Base-by-base conservation (phyloP, 2,113 vertebrate genomes). In the Scatophagus argus region DNA sequence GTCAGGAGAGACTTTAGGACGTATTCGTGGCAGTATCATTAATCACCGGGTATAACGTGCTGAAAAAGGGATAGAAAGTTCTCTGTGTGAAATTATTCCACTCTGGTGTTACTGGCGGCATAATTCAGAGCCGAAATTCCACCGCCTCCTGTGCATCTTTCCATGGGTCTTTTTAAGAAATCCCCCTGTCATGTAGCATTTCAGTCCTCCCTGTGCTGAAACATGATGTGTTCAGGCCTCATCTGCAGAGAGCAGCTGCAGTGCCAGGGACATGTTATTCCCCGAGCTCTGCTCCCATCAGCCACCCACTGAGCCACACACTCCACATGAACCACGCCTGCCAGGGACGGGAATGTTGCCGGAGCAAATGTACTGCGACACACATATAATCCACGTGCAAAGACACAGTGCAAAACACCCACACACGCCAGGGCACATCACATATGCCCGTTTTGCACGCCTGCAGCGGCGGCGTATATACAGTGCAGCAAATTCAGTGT, bases 161-260 rank as follows among this genome's bases (percentile, higher is more conserved):
- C 46, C 60, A 16, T 25, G 51, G 27, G 21, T 83, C 55, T 72
- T 68, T 81, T 62, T 23, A 44, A 80, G 74, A 78, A 85, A 60
- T 44, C 71, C 67, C 64, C 60, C 58, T 21, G 62, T 73, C 60
- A 36, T 77, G 44, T 74, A 61, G 41, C 61, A 23, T 79, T 69
- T 67, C 11, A 16, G 21, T 67, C 52, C 47, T 75, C 27, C 0
- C 41, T n/a, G 62, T 55, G 34, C 59, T 6, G 36, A 79, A 58
- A 64, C 63, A 38, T 9, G 59, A 66, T 67, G 68, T 60, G 75
- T 75, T 52, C 29, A 11, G 56, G 47, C 29, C 83, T 79, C 49
- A 23, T 87, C 69, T 88, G 88, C 75, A 69, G 85, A 52, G 84
- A 86, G 81, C 88, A 92, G 91, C 89, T 88, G 90, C 73, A 49